Evolutionary conservation across 2,113 vertebrate species (phyloP).

Genomic region (Cyprinodon brontotheroides): DNA sequence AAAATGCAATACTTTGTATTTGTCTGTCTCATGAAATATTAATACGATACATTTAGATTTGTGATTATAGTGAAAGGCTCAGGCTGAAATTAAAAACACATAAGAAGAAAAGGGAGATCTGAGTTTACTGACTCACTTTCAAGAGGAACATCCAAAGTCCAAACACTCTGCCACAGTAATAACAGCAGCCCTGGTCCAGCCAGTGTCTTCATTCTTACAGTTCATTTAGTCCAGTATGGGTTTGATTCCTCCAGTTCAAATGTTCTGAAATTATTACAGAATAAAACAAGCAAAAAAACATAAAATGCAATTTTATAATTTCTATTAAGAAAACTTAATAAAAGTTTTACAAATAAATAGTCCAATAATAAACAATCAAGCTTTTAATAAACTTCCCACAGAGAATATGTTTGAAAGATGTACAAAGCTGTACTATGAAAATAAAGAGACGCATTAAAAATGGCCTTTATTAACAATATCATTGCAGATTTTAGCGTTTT

Average conservation of each 20-base stretch:
- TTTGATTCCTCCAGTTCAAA: constrained; percentile 35
- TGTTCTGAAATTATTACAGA: constrained; percentile 5
- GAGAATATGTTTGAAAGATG: background rate
- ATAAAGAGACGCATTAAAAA: too few relatives aligned
- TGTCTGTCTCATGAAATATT: background rate
- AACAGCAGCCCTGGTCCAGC: constrained; percentile 73
- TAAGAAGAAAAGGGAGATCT: background rate
- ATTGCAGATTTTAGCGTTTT: background rate
- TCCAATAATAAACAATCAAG: background rate
- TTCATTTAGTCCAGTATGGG: constrained; percentile 49
- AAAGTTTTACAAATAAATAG: background rate
- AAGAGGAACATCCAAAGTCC: constrained; percentile 87
- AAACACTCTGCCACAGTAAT: constrained; percentile 75
- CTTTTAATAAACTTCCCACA: background rate
- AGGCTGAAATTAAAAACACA: background rate
- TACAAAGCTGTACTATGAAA: background rate
- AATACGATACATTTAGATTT: background rate
- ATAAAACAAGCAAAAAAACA: constrained; percentile 5
- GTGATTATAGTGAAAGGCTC: background rate
- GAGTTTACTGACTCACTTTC: constrained; percentile 83
- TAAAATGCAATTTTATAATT: background rate
- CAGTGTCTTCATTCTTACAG: constrained; percentile 79
- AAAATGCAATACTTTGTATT: background rate
- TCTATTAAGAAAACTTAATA: background rate
- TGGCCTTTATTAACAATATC: too few relatives aligned